These are phyloP conservation scores for Hyphantria cunea DNA, from an alignment of 1,140 invertebrate species.

Conservation along the genomic window DNA sequence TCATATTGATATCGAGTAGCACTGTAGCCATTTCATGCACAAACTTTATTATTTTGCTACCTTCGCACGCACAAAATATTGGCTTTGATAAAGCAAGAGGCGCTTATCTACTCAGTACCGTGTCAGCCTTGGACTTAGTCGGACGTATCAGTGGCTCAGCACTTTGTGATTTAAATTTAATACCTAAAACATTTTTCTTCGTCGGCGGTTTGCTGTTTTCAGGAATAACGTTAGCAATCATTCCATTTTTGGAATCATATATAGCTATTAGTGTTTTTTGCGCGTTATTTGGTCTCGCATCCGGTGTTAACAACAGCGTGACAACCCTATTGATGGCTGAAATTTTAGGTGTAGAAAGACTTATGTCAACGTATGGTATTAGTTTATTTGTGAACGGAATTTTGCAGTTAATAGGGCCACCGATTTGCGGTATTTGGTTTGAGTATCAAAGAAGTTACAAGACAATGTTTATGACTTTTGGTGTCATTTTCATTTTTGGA, in stretches of 20 bases:
- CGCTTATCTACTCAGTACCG: constrained; percentile 88
- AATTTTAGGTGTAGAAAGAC: constrained; percentile 89
- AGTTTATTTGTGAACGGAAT: constrained; percentile 92
- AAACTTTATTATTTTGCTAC: constrained; percentile 91
- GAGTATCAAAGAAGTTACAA: constrained; percentile 85
- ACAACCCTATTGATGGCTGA: constrained; percentile 93
- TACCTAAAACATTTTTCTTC: constrained; percentile 91
- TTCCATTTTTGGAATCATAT: constrained; percentile 85
- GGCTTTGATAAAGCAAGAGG: constrained; percentile 86
- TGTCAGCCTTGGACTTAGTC: constrained; percentile 89
- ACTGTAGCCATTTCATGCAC: constrained; percentile 93
- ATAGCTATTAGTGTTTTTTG: constrained; percentile 85
- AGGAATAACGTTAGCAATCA: constrained; percentile 85
- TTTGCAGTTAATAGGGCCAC: constrained; percentile 89
- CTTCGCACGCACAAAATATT: constrained; percentile 86
- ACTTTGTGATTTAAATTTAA: constrained; percentile 87
- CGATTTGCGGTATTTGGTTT: constrained; percentile 87
- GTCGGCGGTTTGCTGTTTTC: constrained; percentile 89
- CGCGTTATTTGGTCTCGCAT: constrained; percentile 89
- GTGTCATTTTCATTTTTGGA: constrained; percentile 87
- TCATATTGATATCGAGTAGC: constrained; percentile 91
- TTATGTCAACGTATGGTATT: constrained; percentile 92
- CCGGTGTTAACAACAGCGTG: constrained; percentile 92
- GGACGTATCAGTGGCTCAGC: constrained; percentile 92
- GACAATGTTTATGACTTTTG: constrained; percentile 88